Evolutionary conservation across 1,140 invertebrate genomes (phyloP).

Genomic region (Drosophila repleta): DNA sequence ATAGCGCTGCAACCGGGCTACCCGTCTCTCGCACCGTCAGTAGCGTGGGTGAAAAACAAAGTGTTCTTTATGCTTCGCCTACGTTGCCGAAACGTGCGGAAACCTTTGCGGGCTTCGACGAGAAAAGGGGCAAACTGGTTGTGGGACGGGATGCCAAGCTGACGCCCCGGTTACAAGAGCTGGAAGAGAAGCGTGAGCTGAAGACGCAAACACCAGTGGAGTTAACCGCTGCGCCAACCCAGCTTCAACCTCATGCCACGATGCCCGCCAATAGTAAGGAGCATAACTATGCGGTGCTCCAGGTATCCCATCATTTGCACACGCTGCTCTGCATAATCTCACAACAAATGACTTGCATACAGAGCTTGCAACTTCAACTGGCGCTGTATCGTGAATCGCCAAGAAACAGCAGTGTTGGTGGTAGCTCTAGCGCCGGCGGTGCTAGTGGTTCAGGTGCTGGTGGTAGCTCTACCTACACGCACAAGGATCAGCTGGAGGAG

Average conservation of each 20-base stretch:
- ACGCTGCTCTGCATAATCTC: slow-evolving; percentile 92
- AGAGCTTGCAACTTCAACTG: slow-evolving; percentile 89
- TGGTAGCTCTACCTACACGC: slow-evolving; percentile 85
- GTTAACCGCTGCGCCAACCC: slow-evolving; percentile 43
- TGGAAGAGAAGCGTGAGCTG: slow-evolving; percentile 73
- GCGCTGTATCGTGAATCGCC: slow-evolving; percentile 85
- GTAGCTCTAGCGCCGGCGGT: slow-evolving; percentile 11
- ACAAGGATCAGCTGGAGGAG: slow-evolving; percentile 90
- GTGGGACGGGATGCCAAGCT: slow-evolving; percentile 56
- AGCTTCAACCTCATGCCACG: slow-evolving; percentile 55
- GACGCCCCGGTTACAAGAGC: slow-evolving; percentile 70
- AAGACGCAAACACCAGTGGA: slow-evolving; percentile 34
- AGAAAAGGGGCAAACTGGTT: slow-evolving; percentile 82
- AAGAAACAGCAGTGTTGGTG: slow-evolving; percentile 78
- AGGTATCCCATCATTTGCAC: slow-evolving; percentile 92
- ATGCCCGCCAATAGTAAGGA: slow-evolving; percentile 85
- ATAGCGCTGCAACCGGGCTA: slow-evolving; percentile 89
- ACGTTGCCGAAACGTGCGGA: slow-evolving; percentile 95
- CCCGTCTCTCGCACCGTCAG: slow-evolving; percentile 92
- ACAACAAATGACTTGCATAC: slow-evolving; percentile 93
- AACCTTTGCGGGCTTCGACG: slow-evolving; percentile 97
- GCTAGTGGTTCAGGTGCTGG: neutral
- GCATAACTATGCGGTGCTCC: slow-evolving; percentile 89
- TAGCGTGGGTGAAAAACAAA: slow-evolving; percentile 95
- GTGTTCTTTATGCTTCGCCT: slow-evolving; percentile 91